phyloP scores from a whole-genome alignment of 2,888 invertebrate genomes.

The Endotricha flammealis region DNA sequence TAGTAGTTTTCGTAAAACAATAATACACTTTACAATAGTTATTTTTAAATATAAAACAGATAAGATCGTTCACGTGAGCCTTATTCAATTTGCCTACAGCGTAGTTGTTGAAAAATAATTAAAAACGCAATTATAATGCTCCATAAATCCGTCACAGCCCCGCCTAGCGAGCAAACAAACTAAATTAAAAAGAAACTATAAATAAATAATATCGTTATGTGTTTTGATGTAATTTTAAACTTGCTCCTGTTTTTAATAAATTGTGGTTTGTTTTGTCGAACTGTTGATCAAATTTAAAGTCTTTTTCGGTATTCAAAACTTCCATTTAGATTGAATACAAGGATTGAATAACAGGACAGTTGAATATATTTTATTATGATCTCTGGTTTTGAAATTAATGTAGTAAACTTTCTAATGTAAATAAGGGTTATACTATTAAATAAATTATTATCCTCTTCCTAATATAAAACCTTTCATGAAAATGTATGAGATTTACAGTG shows the following conservation, averaged over 20 bases:
- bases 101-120: slow-evolving; percentile 69
- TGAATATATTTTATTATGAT: no score
- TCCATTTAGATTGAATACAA: no score
- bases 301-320: no score
- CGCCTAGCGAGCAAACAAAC: slow-evolving; percentile 61
- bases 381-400: no score
- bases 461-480: no score
- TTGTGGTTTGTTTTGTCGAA: slow-evolving; percentile 27
- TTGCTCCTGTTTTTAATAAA: slow-evolving; percentile 34
- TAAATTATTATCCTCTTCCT: no score
- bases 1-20: slow-evolving; percentile 16
- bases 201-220: slow-evolving; percentile 42
- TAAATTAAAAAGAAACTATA: slow-evolving; percentile 48
- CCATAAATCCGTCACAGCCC: slow-evolving; percentile 68
- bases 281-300: no score
- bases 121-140: slow-evolving; percentile 71
- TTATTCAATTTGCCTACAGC: slow-evolving; percentile 68
- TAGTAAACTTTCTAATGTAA: no score
- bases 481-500: no score
- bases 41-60: slow-evolving; percentile 34
- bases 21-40: slow-evolving; percentile 24
- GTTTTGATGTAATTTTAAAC: slow-evolving; percentile 35
- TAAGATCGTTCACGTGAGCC: slow-evolving; percentile 51
- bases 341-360: no score
- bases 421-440: no score